Evolutionary conservation across 2,888 invertebrate species (phyloP), one percentile per base, ranked within the genome.

Genomic region (Aphidius colemani): DNA sequence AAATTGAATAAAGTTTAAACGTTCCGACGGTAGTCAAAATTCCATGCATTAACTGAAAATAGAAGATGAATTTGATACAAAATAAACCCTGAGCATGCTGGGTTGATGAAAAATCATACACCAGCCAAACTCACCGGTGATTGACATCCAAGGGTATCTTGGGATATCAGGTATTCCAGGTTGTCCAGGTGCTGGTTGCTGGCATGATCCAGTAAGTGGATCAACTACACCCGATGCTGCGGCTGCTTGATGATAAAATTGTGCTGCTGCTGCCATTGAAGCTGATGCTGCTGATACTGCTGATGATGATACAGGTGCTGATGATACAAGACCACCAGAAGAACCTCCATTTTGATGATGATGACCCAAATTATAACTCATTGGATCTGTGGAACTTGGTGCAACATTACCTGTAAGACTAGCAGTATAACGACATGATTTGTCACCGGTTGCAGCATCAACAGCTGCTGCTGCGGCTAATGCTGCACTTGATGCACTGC

Each of bases 91-190:
- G 39, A 18, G 9, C 57, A 57, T 43, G 49, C 39, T 49, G 49
- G 10, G 13, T 18, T 3, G 46, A 61, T 55, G 55, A 10, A 39
- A 53, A 8, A 45, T 13, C 40, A 13, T 30, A 60, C 7, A 39
- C 8, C 10, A 13, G 8, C 11, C 43, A 40, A 41, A 86, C 88
- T 90, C 88, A 95, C 95, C 95, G 87, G 95, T 95, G 84, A 95
- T 94, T 80, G 95, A 93, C 95, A 96, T 95, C 95, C 95, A 96
- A 57, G 95, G 95, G 84, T 96, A 95, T 80, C 95, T 89, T 63
- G 95, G 95, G 82, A 95, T 92, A 85, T 95, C 95, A 58, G 94
- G 93, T 81, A 95, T 90, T 43, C 82, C 81, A 65, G 94, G 93
- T 83, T 94, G 94, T 68, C 93, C 93, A 67, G 92, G 89, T 65